A percentile compares a stretch with the other conserved stretches of the same genome.
These are phyloP conservation scores for Seira ritae DNA, from an alignment of 2,888 invertebrate species.

Conservation along the genomic window DNA sequence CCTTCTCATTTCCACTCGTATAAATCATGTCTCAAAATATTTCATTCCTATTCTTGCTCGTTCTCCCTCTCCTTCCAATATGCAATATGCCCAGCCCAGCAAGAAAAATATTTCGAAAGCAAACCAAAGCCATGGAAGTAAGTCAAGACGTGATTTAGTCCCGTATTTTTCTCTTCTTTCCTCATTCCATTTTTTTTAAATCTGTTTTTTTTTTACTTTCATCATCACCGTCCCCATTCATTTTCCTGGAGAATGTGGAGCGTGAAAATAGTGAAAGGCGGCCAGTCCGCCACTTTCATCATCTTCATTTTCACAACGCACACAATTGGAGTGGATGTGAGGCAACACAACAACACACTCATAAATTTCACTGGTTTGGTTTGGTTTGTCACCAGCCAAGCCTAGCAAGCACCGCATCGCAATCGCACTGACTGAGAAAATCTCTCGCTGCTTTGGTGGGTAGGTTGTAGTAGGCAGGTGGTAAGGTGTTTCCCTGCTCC, in stretches of 20 bases:
- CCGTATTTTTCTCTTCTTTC: too few species aligned
- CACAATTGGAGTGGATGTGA: background rate
- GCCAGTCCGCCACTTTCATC: conserved; percentile 21
- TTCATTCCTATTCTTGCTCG: too few species aligned
- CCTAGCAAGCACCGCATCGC: too few species aligned
- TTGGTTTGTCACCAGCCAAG: conserved; percentile 18
- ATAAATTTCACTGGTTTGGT: conserved; percentile 23
- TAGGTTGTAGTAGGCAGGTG: background rate
- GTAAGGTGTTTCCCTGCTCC: conserved; percentile 14
- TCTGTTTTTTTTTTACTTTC: background rate
- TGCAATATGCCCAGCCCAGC: too few species aligned
- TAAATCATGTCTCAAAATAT: conserved; percentile 43
- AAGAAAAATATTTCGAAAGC: too few species aligned
- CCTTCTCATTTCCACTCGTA: conserved; percentile 15
- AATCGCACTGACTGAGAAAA: too few species aligned
- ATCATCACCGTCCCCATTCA: background rate
- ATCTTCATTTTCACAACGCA: conserved; percentile 21
- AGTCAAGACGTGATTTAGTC: too few species aligned
- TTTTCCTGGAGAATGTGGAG: conserved; percentile 1
- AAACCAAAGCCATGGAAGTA: too few species aligned
- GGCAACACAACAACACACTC: background rate
- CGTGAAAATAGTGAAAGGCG: background rate
- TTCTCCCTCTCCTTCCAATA: background rate
- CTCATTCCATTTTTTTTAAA: too few species aligned
- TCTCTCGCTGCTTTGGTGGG: background rate